Evolutionary conservation across 2,113 vertebrate species (phyloP).

Genomic region (Struthio camelus): DNA sequence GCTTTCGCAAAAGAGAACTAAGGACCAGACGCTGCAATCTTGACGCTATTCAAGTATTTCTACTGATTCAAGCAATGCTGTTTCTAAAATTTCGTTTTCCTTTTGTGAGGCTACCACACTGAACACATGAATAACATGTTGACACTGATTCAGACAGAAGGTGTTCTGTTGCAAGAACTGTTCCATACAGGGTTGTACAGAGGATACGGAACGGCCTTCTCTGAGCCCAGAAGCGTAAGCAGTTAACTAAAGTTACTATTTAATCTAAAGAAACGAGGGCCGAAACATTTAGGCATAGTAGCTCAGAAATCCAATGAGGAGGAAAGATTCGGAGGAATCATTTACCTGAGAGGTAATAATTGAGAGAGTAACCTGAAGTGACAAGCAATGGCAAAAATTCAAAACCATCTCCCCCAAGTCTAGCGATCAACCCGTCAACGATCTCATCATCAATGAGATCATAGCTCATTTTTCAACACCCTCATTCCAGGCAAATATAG

Average conservation of each 20-base stretch:
- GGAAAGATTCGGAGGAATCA: not conserved
- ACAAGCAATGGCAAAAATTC: not conserved
- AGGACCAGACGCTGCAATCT: not conserved
- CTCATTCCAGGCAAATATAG: not conserved
- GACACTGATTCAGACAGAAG: not conserved
- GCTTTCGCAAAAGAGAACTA: not conserved
- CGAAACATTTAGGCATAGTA: not conserved
- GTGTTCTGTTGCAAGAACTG: not conserved
- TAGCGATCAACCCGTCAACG: not conserved
- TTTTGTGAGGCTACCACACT: not conserved
- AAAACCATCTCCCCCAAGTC: not conserved
- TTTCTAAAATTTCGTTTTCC: not conserved
- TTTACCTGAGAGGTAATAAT: not conserved
- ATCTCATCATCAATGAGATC: not conserved
- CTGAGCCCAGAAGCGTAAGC: not conserved
- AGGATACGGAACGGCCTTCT: not conserved
- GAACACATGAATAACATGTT: not conserved
- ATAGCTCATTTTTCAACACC: not conserved
- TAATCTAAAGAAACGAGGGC: not conserved
- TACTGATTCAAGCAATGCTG: not conserved
- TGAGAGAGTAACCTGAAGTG: not conserved
- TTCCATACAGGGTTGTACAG: not conserved
- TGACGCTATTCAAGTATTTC: not conserved
- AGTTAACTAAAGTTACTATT: constrained; percentile 29
- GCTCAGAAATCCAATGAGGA: not conserved